A percentile compares a stretch with the other conserved stretches of the same genome.
Conservation (phyloP, 2,113 vertebrate species). For the Cyprinodon brontotheroides region DNA sequence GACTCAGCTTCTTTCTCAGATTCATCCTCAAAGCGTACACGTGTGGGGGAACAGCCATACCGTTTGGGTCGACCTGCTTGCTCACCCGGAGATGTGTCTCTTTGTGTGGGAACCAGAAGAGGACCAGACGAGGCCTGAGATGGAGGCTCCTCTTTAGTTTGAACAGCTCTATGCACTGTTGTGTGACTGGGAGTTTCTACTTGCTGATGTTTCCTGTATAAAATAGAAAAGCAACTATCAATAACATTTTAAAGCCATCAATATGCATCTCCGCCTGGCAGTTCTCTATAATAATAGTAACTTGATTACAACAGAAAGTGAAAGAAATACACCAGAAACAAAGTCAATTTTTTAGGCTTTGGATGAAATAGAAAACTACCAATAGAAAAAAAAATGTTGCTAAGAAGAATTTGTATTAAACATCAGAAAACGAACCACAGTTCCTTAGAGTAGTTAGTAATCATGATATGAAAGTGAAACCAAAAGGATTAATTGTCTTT, state of each 20-base stretch:
- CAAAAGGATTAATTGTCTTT: background rate
- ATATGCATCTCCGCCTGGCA: background rate
- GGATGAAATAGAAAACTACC: too few species aligned
- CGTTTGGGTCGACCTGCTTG: conserved; percentile 73
- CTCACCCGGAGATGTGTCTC: conserved; percentile 79
- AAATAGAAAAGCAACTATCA: conserved; percentile 5
- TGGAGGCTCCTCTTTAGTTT: conserved; percentile 60
- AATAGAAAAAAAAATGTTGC: background rate
- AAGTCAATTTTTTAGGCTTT: too few species aligned
- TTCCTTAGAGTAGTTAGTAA: background rate
- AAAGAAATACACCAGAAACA: background rate
- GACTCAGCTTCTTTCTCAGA: conserved; percentile 86
- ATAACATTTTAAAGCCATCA: background rate
- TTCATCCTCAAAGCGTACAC: conserved; percentile 90
- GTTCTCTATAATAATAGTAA: background rate
- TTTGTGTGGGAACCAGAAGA: conserved; percentile 72
- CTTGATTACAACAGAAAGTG: background rate
- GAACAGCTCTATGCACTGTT: conserved; percentile 48
- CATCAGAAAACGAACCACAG: background rate
- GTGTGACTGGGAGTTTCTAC: conserved; percentile 32
- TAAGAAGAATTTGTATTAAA: background rate
- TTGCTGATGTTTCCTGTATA: conserved; percentile 62
- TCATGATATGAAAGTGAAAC: background rate
- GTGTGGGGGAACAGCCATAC: conserved; percentile 82
- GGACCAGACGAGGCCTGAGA: conserved; percentile 60